Percentiles rank a stretch among this genome's conserved stretches.
phyloP scores from a whole-genome alignment of 2,113 vertebrate species.

The Leucopsar rothschildi region DNA sequence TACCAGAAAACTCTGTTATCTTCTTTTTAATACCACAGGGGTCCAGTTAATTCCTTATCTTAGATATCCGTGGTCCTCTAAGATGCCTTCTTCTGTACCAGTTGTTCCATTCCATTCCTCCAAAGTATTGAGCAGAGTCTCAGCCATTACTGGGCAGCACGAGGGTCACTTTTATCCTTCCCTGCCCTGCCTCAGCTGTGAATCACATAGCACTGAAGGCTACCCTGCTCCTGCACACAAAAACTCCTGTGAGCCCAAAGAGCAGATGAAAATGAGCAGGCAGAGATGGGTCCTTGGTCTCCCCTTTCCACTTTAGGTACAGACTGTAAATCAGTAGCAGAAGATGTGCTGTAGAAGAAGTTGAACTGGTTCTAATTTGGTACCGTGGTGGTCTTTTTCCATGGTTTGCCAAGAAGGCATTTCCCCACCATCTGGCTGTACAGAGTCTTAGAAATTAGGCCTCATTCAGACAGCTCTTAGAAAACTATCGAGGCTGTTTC shows the following conservation, averaged over 20 bases:
- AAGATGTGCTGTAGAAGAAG: background rate
- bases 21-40: background rate
- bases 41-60: background rate
- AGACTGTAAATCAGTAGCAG: conserved; percentile 13
- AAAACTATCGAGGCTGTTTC: background rate
- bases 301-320: background rate
- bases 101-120: background rate
- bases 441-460: background rate
- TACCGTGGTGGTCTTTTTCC: conserved; percentile 8
- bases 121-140: background rate
- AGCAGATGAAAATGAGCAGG: background rate
- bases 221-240: background rate
- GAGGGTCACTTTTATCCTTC: background rate
- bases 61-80: background rate
- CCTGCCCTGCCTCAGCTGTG: background rate
- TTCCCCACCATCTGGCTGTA: background rate
- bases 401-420: background rate
- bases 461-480: background rate
- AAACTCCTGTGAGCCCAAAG: background rate
- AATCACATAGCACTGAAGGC: background rate
- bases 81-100: background rate
- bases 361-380: conserved; percentile 33
- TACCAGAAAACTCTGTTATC: background rate
- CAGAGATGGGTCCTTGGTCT: background rate
- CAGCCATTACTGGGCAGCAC: background rate